Evolutionary conservation across 1,140 invertebrate genomes (phyloP).

Genomic region (Papilio xuthus): DNA sequence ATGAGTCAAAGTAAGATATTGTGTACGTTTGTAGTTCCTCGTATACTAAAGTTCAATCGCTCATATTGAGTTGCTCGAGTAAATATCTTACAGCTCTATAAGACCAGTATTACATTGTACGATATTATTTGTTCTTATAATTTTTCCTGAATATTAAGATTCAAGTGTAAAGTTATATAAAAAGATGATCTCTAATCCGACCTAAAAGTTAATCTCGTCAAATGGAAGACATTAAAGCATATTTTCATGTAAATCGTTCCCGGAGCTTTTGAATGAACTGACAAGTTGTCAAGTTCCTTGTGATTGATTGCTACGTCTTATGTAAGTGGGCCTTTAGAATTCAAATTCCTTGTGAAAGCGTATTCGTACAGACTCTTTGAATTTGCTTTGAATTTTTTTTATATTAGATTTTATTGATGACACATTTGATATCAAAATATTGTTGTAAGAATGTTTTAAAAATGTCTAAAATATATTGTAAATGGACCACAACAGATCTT

Average conservation of each 20-base stretch:
- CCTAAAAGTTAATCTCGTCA: constrained; percentile 34
- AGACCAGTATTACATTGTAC: background rate
- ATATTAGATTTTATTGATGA: background rate
- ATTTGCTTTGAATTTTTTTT: constrained; percentile 16
- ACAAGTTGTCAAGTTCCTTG: constrained; percentile 37
- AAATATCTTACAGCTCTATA: background rate
- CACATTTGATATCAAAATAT: background rate
- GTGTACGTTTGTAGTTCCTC: background rate
- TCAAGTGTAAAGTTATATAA: constrained; percentile 1
- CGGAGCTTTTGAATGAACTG: constrained; percentile 33
- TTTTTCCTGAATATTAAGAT: background rate
- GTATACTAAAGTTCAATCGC: background rate
- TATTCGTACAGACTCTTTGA: constrained; percentile 18
- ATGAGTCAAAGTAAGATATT: background rate
- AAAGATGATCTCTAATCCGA: constrained; percentile 25
- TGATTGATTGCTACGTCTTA: constrained; percentile 34
- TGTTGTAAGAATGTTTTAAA: background rate
- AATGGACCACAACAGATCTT: too few relatives aligned
- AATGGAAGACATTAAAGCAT: constrained; percentile 38
- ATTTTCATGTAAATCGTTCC: constrained; percentile 37
- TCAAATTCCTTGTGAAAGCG: background rate
- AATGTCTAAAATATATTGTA: too few relatives aligned
- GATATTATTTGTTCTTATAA: background rate
- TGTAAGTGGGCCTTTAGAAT: constrained; percentile 35
- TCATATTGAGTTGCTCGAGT: constrained; percentile 1